These are phyloP conservation scores for Labeo catla DNA, from an alignment of 2,113 vertebrate species.

Conservation along the genomic window DNA sequence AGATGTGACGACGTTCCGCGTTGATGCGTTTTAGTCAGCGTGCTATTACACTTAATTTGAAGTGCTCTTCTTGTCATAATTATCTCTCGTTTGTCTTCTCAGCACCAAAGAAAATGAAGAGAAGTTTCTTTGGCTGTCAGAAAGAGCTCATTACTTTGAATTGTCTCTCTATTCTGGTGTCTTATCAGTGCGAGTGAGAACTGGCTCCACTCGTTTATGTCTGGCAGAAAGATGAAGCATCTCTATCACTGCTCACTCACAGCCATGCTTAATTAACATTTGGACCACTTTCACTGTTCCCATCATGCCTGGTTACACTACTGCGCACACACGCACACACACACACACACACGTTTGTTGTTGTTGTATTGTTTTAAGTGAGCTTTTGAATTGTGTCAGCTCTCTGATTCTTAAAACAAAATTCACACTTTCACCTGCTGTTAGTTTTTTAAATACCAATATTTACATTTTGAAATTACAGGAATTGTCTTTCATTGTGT, in stretches of 20 bases:
- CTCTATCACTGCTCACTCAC: slow-evolving; percentile 29
- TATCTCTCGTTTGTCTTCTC: slow-evolving; percentile 12
- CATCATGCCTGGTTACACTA: not conserved
- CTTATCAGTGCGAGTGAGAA: slow-evolving; percentile 36
- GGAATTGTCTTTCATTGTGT: not conserved
- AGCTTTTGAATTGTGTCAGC: not conserved
- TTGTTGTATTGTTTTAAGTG: not conserved
- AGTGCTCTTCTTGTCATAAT: slow-evolving; percentile 42
- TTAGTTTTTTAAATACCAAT: not conserved
- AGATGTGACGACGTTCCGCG: not conserved
- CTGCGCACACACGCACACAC: not conserved
- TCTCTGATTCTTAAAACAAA: not conserved
- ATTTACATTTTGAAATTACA: not conserved
- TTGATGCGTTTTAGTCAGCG: not conserved
- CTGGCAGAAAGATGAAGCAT: slow-evolving; percentile 36
- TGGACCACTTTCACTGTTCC: slow-evolving; percentile 9
- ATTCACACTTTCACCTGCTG: not conserved
- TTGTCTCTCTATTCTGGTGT: slow-evolving; percentile 38
- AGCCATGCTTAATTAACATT: slow-evolving; percentile 36
- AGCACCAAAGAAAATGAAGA: slow-evolving; percentile 48
- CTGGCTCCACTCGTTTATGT: slow-evolving; percentile 22
- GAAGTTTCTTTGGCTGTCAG: slow-evolving; percentile 39
- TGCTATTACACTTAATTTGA: slow-evolving; percentile 37
- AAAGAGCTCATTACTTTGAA: slow-evolving; percentile 46
- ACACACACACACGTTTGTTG: not conserved